Evolutionary conservation across 2,113 vertebrate species (phyloP).

Genomic region (Empidonax traillii): DNA sequence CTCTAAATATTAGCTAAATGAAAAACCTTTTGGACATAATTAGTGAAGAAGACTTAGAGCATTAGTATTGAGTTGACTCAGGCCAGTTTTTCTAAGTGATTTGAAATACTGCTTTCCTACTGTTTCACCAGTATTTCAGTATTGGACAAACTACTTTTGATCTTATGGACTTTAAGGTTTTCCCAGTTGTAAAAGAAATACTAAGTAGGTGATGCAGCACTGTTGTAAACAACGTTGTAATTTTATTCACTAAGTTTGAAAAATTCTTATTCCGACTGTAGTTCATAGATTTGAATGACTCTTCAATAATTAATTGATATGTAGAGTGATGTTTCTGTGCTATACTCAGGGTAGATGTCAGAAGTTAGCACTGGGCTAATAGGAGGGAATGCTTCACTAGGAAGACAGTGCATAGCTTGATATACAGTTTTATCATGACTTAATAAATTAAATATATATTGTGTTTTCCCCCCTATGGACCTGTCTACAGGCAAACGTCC

Average conservation of each 20-base stretch:
- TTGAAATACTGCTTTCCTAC: neutral
- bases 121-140: neutral
- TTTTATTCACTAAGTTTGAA: neutral
- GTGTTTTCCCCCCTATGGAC: neutral
- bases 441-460: neutral
- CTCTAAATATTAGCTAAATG: neutral
- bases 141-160: neutral
- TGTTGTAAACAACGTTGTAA: neutral
- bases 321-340: neutral
- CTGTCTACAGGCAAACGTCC: conserved; percentile 90
- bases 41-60: neutral
- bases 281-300: neutral
- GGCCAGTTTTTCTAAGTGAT: neutral
- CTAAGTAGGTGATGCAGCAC: neutral
- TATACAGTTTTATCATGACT: neutral
- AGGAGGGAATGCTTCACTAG: neutral
- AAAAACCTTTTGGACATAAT: neutral
- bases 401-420: neutral
- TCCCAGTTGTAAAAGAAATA: neutral
- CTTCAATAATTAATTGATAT: neutral
- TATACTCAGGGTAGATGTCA: neutral
- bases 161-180: neutral
- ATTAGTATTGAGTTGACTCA: neutral
- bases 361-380: neutral
- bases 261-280: neutral